These are phyloP conservation scores for Parasteatoda tepidariorum DNA, from an alignment of 1,140 invertebrate genomes.

Conservation along the genomic window DNA sequence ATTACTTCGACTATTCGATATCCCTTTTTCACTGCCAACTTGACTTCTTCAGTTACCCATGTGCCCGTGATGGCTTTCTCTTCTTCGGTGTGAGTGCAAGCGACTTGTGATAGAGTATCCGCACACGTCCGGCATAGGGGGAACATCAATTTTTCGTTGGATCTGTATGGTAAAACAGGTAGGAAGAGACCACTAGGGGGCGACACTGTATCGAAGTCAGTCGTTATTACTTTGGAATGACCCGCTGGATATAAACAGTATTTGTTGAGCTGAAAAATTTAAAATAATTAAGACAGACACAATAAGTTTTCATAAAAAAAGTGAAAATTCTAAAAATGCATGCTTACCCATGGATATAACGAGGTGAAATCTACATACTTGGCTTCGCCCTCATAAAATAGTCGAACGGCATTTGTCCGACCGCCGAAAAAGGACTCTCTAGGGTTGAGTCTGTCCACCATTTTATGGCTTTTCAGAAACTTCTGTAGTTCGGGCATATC, in stretches of 20 bases:
- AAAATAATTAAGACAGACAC: background rate
- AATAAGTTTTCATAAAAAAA: background rate
- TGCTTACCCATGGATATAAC: constrained; percentile 15
- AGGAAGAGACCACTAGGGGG: background rate
- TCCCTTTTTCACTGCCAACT: background rate
- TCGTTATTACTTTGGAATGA: background rate
- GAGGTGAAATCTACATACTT: constrained; percentile 2
- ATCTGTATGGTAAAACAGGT: background rate
- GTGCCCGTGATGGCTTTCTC: background rate
- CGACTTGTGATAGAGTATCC: background rate
- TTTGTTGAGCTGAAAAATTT: background rate
- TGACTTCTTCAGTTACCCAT: constrained; percentile 12
- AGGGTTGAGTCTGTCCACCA: background rate
- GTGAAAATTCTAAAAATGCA: background rate
- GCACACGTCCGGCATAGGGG: background rate
- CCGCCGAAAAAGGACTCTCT: constrained; percentile 8
- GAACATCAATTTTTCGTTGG: background rate
- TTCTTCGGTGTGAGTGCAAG: background rate
- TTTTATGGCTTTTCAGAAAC: background rate
- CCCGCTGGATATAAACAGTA: background rate
- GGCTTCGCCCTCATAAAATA: background rate
- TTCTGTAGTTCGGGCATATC: background rate
- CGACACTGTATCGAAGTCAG: background rate
- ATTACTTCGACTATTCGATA: background rate
- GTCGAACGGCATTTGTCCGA: background rate